A percentile compares a stretch with the other conserved stretches of the same genome.
Conservation (phyloP, 2,888 invertebrate species). For the Adelognathus sp. region DNA sequence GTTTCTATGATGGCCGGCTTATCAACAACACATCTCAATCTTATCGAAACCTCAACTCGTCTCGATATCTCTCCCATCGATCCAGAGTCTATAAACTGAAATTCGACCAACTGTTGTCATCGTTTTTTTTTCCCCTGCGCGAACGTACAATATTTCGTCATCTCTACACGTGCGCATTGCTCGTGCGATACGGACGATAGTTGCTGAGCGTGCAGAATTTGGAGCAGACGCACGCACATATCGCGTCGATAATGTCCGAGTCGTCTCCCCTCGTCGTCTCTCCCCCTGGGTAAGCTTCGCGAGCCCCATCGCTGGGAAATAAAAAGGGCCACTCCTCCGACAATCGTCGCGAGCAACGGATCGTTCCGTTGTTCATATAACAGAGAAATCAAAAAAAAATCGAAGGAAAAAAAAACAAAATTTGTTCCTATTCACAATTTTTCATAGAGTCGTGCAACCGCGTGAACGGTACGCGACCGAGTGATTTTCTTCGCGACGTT, state of each 20-base stretch:
- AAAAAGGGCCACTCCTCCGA: slow-evolving; percentile 26
- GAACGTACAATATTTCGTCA: neutral
- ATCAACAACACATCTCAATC: too few species aligned
- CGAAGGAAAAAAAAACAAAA: neutral
- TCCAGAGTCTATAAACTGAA: neutral
- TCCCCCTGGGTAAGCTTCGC: too few species aligned
- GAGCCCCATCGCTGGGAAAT: slow-evolving; percentile 19
- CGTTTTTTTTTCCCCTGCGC: neutral
- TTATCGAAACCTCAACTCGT: too few species aligned
- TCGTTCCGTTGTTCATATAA: too few species aligned
- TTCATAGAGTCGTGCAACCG: neutral
- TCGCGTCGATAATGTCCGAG: neutral
- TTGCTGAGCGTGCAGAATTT: slow-evolving; percentile 14
- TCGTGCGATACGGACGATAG: slow-evolving; percentile 10
- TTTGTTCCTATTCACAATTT: too few species aligned
- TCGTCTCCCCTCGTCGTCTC: slow-evolving; percentile 30
- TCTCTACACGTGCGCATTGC: neutral
- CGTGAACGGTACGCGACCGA: neutral
- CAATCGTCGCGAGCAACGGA: slow-evolving; percentile 14
- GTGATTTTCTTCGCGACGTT: neutral
- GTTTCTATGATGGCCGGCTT: too few species aligned
- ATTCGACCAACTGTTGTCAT: neutral
- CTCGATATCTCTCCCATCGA: neutral
- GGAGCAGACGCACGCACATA: slow-evolving; percentile 4
- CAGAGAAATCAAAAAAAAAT: too few species aligned